Conservation (phyloP, 2,797 vertebrate species). For the Balearica regulorum region DNA sequence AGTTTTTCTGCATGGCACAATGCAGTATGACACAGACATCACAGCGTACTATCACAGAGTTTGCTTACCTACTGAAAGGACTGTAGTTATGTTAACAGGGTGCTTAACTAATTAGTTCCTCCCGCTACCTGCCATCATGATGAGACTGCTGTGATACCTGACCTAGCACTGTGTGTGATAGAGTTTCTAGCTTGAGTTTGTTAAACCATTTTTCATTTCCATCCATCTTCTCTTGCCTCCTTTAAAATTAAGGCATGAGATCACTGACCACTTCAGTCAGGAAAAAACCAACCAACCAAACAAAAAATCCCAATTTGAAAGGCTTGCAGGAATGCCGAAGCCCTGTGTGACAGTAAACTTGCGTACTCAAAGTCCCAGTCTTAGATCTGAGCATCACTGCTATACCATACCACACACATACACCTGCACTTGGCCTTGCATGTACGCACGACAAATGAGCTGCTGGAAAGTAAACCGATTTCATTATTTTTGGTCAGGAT, state of each 20-base stretch:
- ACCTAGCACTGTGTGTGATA: neutral
- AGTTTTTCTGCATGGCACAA: neutral
- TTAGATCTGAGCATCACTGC: neutral
- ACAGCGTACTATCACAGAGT: neutral
- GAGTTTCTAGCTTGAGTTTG: neutral
- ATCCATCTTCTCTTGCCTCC: neutral
- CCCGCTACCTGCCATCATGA: no score
- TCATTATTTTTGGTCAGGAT: neutral
- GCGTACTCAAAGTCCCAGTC: neutral
- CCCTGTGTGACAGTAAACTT: neutral
- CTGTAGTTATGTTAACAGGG: neutral
- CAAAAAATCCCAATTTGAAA: neutral
- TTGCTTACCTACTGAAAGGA: neutral
- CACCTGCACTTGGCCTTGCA: neutral
- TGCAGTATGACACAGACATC: neutral
- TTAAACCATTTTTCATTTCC: neutral
- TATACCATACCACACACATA: fast-evolving
- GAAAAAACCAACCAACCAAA: neutral
- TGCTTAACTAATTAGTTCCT: neutral
- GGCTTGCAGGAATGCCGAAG: neutral
- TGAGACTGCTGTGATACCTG: neutral
- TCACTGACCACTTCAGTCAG: neutral
- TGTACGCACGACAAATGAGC: neutral
- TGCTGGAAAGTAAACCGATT: neutral
- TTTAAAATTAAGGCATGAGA: neutral